Evolutionary conservation across 2,888 invertebrate genomes (phyloP).

Genomic region (Melipona bicolor): DNA sequence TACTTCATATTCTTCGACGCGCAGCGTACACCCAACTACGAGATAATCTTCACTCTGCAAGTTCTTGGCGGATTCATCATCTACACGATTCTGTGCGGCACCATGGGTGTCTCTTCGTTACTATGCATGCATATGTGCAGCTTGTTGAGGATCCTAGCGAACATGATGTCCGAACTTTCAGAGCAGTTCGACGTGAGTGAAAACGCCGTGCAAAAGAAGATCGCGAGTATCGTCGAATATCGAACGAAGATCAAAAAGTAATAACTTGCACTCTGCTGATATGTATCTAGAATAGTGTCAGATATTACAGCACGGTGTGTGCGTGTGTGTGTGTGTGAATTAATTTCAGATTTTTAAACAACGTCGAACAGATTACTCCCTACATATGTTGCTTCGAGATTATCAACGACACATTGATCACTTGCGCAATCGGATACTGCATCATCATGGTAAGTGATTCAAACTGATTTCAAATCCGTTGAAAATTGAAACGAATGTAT

Average conservation of each 20-base stretch:
- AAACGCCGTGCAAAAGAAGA: background rate
- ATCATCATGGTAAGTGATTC: constrained; percentile 63
- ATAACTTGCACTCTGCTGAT: background rate
- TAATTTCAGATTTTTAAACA: constrained; percentile 68
- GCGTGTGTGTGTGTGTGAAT: background rate
- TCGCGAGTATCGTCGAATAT: constrained; percentile 46
- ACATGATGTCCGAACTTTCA: constrained; percentile 22
- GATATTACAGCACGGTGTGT: background rate
- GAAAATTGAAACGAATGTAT: background rate
- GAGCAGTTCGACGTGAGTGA: background rate
- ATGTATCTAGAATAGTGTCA: background rate
- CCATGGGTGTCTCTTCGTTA: constrained; percentile 67
- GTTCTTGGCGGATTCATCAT: constrained; percentile 67
- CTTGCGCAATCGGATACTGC: constrained; percentile 76
- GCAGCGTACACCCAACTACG: constrained; percentile 66
- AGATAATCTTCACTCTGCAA: constrained; percentile 70
- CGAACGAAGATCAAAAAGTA: constrained; percentile 38
- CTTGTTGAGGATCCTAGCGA: constrained; percentile 45
- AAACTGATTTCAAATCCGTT: background rate
- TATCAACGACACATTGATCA: constrained; percentile 72
- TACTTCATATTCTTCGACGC: constrained; percentile 70
- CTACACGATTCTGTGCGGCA: constrained; percentile 64
- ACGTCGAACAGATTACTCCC: constrained; percentile 70
- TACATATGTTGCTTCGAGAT: constrained; percentile 76
- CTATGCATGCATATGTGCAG: constrained; percentile 73